Conservation (phyloP, 2,888 invertebrate genomes). For the Anodontia alba region DNA sequence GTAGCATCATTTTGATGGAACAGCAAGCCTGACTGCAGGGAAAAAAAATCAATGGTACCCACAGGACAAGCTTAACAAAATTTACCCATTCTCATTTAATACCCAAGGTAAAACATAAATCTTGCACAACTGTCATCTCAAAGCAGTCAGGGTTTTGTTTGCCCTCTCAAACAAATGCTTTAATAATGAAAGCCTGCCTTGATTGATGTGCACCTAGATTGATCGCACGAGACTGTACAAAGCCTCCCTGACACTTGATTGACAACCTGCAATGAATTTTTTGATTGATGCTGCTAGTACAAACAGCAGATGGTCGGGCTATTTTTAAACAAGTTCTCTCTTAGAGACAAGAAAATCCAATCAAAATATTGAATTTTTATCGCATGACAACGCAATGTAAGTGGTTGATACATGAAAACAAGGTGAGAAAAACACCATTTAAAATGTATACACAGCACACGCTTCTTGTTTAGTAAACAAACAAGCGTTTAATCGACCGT, state of each 20-base stretch:
- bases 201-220: conserved; percentile 82
- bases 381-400: conserved; percentile 2
- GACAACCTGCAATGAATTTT: conserved; percentile 81
- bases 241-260: conserved; percentile 82
- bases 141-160: conserved; percentile 78
- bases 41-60: conserved; percentile 6
- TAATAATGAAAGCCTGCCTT: conserved; percentile 80
- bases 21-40: background rate
- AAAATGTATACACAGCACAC: background rate
- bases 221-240: conserved; percentile 82
- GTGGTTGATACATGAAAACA: background rate
- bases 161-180: conserved; percentile 82
- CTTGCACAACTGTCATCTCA: conserved; percentile 59
- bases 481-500: conserved; percentile 57
- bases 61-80: background rate
- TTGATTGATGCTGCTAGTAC: conserved; percentile 82
- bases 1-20: background rate
- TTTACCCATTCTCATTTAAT: conserved; percentile 38
- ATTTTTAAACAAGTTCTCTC: background rate
- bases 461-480: conserved; percentile 56
- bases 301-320: conserved; percentile 78
- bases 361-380: background rate
- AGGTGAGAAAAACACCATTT: background rate
- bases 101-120: conserved; percentile 62
- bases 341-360: background rate